Base-by-base conservation (phyloP, 2,888 invertebrate species). In the Melipona bicolor region DNA sequence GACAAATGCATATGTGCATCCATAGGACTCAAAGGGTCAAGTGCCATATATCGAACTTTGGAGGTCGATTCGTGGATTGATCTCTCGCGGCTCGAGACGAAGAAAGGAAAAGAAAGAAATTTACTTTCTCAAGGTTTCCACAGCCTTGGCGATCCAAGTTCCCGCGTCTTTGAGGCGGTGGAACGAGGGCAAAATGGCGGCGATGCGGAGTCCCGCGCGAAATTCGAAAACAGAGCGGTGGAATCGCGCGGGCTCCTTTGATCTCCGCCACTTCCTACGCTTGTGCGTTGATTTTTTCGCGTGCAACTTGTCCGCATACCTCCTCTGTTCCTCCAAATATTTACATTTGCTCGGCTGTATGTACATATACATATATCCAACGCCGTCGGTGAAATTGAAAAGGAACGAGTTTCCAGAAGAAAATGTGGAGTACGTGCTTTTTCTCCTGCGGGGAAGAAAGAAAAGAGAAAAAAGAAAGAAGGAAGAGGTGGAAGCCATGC, bases 281-380 rank as follows among this genome's bases (percentile, higher is more conserved):
- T 56, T 15, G 13, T 9, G 24, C 52, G 15, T 69, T 69, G 59
- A 36, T 43, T 36, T 11, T 56, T 43, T n/a, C 21, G 43, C 43
- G 43, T 43, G 9, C 43, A 43, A 43, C 43, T 9, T 24, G 11
- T 4, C 32, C 11, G 3, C 21, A 49, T 19, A 36, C 50, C 62
- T 72, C 62, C 68, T 27, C 56, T 24, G 43, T 54, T 67, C 59
- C 36, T 67, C 52, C 36, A 68, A 67, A 71, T 61, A 49, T 71
- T 68, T 50, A 6, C 0, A 13, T 71, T 19, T 24, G 4, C 56
- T 54, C 54, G 36, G 13, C 11, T 9, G 9, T 36, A 36, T 36
- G 1, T 36, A 36, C 9, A 36, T 36, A 36, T 1, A 36, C 9
- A 9, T 36, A 36, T 36, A 36, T 36, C 36, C 52, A 24, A 4